These are phyloP conservation scores for Gastrophysa polygoni DNA, from an alignment of 2,888 invertebrate species.

Conservation along the genomic window DNA sequence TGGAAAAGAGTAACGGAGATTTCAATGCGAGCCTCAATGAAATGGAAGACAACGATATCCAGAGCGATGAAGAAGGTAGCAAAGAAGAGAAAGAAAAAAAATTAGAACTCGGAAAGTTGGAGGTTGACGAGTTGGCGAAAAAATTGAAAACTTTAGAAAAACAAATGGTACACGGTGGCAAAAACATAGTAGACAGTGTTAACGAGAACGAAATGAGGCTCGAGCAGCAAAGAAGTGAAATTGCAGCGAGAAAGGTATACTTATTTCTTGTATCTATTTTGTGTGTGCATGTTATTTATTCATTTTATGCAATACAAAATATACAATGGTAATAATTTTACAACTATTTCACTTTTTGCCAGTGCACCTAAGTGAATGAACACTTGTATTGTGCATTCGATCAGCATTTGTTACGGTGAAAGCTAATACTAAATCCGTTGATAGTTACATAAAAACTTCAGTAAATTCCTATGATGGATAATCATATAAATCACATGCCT, in stretches of 20 bases:
- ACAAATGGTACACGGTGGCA: slow-evolving; percentile 91
- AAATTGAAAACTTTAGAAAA: slow-evolving; percentile 89
- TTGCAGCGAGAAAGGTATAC: slow-evolving; percentile 81
- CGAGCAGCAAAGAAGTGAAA: slow-evolving; percentile 83
- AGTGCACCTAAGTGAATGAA: no score
- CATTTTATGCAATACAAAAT: no score
- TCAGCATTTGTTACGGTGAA: no score
- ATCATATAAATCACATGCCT: no score
- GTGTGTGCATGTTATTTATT: no score
- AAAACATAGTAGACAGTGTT: slow-evolving; percentile 93
- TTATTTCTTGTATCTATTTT: background rate
- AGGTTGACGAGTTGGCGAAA: slow-evolving; percentile 75
- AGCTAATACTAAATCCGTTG: no score
- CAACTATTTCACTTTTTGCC: no score
- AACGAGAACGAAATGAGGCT: slow-evolving; percentile 91
- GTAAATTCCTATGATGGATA: no score
- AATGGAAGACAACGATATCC: slow-evolving; percentile 33
- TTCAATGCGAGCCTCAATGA: slow-evolving; percentile 46
- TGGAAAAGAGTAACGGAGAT: slow-evolving; percentile 50
- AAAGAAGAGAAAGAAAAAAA: slow-evolving; percentile 57
- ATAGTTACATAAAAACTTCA: no score
- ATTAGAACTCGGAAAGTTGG: slow-evolving; percentile 62
- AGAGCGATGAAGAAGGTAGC: slow-evolving; percentile 55
- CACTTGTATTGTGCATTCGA: no score
- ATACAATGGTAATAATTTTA: no score